A percentile compares a stretch with the other conserved stretches of the same genome.
phyloP scores from a whole-genome alignment of 2,888 invertebrate genomes.

The Cerceris rybyensis region DNA sequence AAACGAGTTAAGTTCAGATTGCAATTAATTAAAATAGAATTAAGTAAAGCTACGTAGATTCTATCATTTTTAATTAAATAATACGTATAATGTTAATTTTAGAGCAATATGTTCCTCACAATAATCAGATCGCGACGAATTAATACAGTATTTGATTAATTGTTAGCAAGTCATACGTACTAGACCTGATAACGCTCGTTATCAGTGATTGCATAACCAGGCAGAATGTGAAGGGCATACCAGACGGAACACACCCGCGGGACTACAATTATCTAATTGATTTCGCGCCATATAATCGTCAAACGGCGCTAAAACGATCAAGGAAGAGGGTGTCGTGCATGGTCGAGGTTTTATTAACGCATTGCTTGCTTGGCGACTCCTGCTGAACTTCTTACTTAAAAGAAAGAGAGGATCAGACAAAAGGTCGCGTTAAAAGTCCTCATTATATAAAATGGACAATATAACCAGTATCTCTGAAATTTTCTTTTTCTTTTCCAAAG shows the following conservation, averaged over 20 bases:
- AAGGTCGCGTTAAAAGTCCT: too few relatives aligned
- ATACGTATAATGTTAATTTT: not conserved
- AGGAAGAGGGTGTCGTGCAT: slow-evolving; percentile 22
- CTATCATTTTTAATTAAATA: too few relatives aligned
- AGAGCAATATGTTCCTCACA: too few relatives aligned
- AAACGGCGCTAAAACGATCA: slow-evolving; percentile 54
- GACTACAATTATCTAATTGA: slow-evolving; percentile 58
- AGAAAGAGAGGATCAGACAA: too few relatives aligned
- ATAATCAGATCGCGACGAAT: slow-evolving; percentile 17
- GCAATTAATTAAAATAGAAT: too few relatives aligned
- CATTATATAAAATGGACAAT: too few relatives aligned
- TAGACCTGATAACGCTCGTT: slow-evolving; percentile 38
- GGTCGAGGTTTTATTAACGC: slow-evolving; percentile 26
- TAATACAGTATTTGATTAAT: slow-evolving; percentile 45
- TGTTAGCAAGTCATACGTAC: slow-evolving; percentile 19
- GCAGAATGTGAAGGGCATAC: slow-evolving; percentile 52
- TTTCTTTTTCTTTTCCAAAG: too few relatives aligned
- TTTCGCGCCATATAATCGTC: slow-evolving; percentile 57
- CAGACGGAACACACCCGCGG: slow-evolving; percentile 35
- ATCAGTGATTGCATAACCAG: slow-evolving; percentile 58
- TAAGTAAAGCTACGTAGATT: too few relatives aligned
- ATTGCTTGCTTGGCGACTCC: too few relatives aligned
- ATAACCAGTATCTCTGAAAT: too few relatives aligned
- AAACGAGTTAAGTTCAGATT: too few relatives aligned
- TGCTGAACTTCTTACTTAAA: too few relatives aligned